Evolutionary conservation across 2,888 invertebrate species (phyloP).

Genomic region (Autographa gamma): DNA sequence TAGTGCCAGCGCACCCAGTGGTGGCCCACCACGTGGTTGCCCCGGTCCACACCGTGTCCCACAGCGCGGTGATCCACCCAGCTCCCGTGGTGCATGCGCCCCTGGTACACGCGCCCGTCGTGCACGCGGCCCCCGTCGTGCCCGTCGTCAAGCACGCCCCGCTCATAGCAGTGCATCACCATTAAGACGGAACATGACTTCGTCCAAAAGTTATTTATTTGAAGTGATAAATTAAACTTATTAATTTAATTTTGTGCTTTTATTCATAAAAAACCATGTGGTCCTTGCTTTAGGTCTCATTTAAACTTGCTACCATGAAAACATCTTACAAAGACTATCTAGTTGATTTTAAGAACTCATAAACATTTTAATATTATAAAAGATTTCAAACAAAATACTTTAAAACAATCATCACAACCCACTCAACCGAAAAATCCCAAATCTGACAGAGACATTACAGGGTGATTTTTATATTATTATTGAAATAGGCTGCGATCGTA

Average conservation of each 20-base stretch:
- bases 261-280: not conserved
- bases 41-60: constrained; percentile 65
- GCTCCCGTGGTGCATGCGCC: constrained; percentile 65
- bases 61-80: constrained; percentile 71
- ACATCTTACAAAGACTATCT: no score
- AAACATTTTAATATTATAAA: not conserved
- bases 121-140: constrained; percentile 68
- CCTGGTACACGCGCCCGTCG: constrained; percentile 62
- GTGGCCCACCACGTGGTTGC: constrained; percentile 75
- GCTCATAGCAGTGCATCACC: constrained; percentile 77
- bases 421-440: constrained; percentile 7
- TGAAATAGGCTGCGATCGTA: constrained; percentile 52
- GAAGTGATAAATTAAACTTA: constrained; percentile 41
- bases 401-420: not conserved
- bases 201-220: constrained; percentile 20
- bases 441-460: constrained; percentile 20
- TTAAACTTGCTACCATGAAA: no score
- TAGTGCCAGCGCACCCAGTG: constrained; percentile 66
- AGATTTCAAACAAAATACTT: constrained; percentile 12
- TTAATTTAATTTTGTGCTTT: constrained; percentile 22
- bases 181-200: constrained; percentile 19
- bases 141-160: constrained; percentile 77
- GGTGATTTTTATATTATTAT: constrained; percentile 34
- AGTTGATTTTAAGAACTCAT: constrained; percentile 18
- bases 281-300: no score